Conservation (phyloP, 2,797 vertebrate genomes). For the Hydrophis major region DNA sequence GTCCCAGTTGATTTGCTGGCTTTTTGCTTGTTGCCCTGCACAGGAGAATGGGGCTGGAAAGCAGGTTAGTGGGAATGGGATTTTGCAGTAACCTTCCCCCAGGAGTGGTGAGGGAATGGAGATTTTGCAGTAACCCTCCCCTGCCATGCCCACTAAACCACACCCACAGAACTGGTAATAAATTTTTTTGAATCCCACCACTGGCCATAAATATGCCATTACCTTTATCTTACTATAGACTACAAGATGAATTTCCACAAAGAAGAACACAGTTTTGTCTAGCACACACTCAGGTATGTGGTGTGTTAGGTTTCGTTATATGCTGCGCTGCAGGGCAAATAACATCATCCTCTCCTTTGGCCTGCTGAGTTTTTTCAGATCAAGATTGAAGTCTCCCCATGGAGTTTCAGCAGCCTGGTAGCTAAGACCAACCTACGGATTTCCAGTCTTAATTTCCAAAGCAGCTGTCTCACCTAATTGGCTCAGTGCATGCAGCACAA, state of each 20-base stretch:
- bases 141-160: too few relatives aligned
- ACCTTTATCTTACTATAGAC: neutral
- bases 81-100: too few relatives aligned
- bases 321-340: neutral
- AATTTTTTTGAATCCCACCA: too few relatives aligned
- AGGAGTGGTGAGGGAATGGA: too few relatives aligned
- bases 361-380: neutral
- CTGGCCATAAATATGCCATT: neutral
- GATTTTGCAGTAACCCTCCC: too few relatives aligned
- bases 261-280: neutral
- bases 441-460: neutral
- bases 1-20: too few relatives aligned
- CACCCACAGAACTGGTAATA: too few relatives aligned
- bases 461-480: rapidly evolving
- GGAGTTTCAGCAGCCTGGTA: neutral
- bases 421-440: rapidly evolving
- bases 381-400: neutral
- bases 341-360: neutral
- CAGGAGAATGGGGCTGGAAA: too few relatives aligned
- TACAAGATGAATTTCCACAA: neutral
- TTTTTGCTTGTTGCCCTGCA: too few relatives aligned
- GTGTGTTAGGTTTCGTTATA: neutral
- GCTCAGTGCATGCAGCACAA: neutral
- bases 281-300: neutral
- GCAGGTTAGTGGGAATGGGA: too few relatives aligned